Percentiles rank a stretch among this genome's conserved stretches.
Conservation (phyloP, 2,797 vertebrate genomes). For the Glyptemys insculpta region DNA sequence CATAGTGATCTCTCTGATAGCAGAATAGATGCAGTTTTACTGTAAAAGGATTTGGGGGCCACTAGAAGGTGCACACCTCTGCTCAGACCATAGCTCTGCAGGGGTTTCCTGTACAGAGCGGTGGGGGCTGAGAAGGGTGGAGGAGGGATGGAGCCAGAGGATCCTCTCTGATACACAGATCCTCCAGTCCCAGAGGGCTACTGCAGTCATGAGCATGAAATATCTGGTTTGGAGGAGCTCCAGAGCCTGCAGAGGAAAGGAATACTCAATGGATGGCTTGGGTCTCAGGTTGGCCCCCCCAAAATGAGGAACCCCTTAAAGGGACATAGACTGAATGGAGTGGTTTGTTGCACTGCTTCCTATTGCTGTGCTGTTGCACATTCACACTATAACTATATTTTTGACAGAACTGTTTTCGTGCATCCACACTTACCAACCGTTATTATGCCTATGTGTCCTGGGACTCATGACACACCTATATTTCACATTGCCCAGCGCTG, state of each 20-base stretch:
- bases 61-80: neutral
- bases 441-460: neutral
- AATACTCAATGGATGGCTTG: neutral
- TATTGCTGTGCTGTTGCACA: neutral
- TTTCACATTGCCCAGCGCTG: rapidly evolving
- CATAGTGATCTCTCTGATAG: neutral
- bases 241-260: neutral
- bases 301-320: neutral
- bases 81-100: neutral
- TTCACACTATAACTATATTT: rapidly evolving
- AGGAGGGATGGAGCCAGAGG: neutral
- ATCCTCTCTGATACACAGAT: neutral
- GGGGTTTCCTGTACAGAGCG: neutral
- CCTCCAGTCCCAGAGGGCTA: neutral
- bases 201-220: neutral
- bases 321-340: rapidly evolving
- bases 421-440: neutral
- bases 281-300: neutral
- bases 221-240: neutral
- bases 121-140: neutral
- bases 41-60: neutral
- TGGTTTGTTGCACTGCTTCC: neutral
- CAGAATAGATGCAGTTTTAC: neutral
- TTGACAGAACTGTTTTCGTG: neutral
- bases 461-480: neutral